phyloP scores from a whole-genome alignment of 1,140 invertebrate genomes.

The Conus betulinus region DNA sequence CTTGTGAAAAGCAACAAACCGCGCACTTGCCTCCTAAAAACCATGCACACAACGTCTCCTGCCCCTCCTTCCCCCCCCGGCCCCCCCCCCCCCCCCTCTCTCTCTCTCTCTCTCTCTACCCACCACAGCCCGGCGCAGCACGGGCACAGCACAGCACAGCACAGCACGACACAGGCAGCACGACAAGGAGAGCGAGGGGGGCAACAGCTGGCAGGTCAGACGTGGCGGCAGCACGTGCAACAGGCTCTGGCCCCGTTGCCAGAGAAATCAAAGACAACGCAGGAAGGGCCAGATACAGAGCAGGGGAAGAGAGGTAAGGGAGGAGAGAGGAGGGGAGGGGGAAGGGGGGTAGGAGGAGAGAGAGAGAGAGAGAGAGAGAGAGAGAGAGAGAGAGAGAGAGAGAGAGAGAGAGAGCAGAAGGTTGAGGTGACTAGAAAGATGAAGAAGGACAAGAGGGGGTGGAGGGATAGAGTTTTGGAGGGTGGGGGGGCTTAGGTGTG shows the following conservation, averaged over 20 bases:
- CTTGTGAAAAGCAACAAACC: too few relatives aligned
- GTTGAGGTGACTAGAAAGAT: not conserved
- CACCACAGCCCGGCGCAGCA: not conserved
- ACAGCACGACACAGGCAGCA: conserved; percentile 7
- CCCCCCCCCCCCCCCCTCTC: not conserved
- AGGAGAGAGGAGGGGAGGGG: not conserved
- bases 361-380: not conserved
- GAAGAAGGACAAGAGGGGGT: too few relatives aligned
- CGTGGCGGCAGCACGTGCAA: not conserved
- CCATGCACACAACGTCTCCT: not conserved
- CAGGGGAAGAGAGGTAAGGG: not conserved
- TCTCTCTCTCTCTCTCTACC: not conserved
- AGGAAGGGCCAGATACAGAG: not conserved
- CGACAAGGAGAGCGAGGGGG: not conserved
- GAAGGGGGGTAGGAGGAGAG: not conserved
- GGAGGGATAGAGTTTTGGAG: too few relatives aligned
- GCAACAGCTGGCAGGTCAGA: conserved; percentile 9
- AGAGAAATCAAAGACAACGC: conserved; percentile 24
- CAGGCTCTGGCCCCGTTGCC: conserved; percentile 10
- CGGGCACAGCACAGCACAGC: not conserved
- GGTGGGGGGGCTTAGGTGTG: too few relatives aligned
- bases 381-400: not conserved
- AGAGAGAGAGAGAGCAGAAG: not conserved
- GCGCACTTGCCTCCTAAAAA: too few relatives aligned
- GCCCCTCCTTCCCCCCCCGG: not conserved